Percentiles rank a stretch among this genome's conserved stretches.
Evolutionary conservation across 2,113 vertebrate genomes (phyloP).

Genomic region (Clarias gariepinus): DNA sequence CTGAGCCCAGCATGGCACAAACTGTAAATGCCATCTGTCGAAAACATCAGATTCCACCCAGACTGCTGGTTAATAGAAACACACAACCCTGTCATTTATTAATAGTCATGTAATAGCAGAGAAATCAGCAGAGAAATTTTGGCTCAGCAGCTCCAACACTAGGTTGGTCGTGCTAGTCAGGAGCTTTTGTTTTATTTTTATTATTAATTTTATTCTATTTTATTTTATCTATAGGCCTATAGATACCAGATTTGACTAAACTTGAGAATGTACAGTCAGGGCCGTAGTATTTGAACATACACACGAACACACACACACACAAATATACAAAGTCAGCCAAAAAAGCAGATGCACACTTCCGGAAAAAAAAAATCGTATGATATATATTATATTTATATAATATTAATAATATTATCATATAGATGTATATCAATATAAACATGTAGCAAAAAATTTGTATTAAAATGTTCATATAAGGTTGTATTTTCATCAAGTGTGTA

Average conservation of each 20-base stretch:
- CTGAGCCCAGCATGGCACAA: slow-evolving; percentile 93
- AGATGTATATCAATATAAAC: too few species aligned
- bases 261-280: not conserved
- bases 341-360: too few species aligned
- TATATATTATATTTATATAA: too few species aligned
- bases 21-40: slow-evolving; percentile 97
- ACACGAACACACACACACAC: too few species aligned
- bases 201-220: not conserved
- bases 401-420: too few species aligned
- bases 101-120: not conserved
- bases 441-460: too few species aligned
- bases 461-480: too few species aligned
- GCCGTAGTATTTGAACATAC: not conserved
- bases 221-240: too few species aligned
- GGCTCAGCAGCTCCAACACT: not conserved
- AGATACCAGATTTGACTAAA: not conserved
- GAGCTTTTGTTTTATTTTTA: not conserved
- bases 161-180: not conserved
- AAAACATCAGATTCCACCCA: slow-evolving; percentile 74
- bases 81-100: slow-evolving; percentile 19
- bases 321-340: too few species aligned
- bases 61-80: slow-evolving; percentile 36
- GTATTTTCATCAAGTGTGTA: too few species aligned
- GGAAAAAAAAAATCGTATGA: too few species aligned
- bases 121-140: too few species aligned